Conservation (phyloP, 2,113 vertebrate species). For the Stigmatopora nigra region DNA sequence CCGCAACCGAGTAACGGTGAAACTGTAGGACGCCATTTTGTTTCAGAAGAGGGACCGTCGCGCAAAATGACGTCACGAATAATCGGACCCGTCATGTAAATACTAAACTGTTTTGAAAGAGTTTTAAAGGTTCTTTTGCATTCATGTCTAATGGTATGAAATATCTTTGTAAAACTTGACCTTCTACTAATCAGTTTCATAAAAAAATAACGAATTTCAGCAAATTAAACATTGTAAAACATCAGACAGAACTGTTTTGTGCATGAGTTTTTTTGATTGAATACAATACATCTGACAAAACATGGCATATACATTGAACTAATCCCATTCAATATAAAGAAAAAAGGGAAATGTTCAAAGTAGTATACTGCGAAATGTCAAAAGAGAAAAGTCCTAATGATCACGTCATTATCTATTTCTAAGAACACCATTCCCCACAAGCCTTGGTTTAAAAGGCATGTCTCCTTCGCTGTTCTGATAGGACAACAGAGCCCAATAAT, state of each 20-base stretch:
- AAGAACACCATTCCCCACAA: conserved; percentile 74
- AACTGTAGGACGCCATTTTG: conserved; percentile 96
- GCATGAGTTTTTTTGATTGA: background rate
- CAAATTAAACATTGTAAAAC: background rate
- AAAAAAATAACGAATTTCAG: too few relatives aligned
- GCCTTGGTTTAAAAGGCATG: conserved; percentile 15
- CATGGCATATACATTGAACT: background rate
- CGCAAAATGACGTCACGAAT: conserved; percentile 69
- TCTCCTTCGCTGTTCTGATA: conserved; percentile 40
- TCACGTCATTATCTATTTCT: background rate
- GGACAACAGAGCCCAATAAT: conserved; percentile 47
- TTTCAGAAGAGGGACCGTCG: conserved; percentile 92
- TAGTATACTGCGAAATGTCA: background rate
- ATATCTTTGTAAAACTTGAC: background rate
- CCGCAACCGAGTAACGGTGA: conserved; percentile 81
- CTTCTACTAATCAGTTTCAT: background rate
- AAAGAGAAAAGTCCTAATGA: background rate
- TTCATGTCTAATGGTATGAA: too few relatives aligned
- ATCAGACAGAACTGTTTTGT: background rate
- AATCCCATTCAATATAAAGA: background rate
- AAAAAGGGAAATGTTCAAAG: background rate
- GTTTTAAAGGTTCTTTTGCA: too few relatives aligned
- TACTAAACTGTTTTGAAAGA: background rate
- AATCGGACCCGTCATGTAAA: background rate
- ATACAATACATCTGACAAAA: background rate